These are phyloP conservation scores for Ornithoptera priamus DNA, from an alignment of 2,888 invertebrate genomes.

Conservation along the genomic window DNA sequence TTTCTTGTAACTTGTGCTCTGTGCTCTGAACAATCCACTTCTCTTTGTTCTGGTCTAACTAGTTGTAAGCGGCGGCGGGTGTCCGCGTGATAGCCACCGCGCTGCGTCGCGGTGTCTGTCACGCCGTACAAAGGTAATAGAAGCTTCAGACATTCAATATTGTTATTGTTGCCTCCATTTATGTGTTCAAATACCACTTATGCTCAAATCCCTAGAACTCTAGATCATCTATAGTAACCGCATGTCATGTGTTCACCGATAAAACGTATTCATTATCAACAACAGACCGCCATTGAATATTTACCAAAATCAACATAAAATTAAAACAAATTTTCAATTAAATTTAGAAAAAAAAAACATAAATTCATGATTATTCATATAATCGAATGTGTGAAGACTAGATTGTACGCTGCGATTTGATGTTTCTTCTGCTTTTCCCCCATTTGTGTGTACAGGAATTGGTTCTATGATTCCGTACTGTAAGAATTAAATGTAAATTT, in stretches of 20 bases:
- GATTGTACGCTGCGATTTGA: not conserved
- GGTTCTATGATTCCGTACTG: not conserved
- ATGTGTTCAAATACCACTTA: constrained; percentile 72
- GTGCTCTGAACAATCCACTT: constrained; percentile 57
- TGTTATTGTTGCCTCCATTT: constrained; percentile 61
- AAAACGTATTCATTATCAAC: not conserved
- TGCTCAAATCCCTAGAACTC: constrained; percentile 58
- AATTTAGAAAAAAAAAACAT: not conserved
- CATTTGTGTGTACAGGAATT: not conserved
- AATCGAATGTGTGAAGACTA: not conserved
- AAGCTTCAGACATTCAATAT: constrained; percentile 49
- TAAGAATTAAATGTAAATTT: constrained; percentile 20
- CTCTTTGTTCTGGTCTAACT: constrained; percentile 59
- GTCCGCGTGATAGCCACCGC: constrained; percentile 23
- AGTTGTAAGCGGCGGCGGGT: constrained; percentile 48
- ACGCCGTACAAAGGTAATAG: constrained; percentile 31
- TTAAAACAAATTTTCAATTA: not conserved
- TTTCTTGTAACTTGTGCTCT: constrained; percentile 59
- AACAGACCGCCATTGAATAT: not conserved
- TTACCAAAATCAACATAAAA: not conserved
- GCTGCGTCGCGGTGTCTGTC: constrained; percentile 17
- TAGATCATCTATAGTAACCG: constrained; percentile 38
- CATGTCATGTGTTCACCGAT: not conserved
- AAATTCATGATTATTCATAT: not conserved
- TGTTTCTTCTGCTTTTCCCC: not conserved